Conservation (phyloP, 2,113 vertebrate genomes). For the Phyllostomus hastatus region DNA sequence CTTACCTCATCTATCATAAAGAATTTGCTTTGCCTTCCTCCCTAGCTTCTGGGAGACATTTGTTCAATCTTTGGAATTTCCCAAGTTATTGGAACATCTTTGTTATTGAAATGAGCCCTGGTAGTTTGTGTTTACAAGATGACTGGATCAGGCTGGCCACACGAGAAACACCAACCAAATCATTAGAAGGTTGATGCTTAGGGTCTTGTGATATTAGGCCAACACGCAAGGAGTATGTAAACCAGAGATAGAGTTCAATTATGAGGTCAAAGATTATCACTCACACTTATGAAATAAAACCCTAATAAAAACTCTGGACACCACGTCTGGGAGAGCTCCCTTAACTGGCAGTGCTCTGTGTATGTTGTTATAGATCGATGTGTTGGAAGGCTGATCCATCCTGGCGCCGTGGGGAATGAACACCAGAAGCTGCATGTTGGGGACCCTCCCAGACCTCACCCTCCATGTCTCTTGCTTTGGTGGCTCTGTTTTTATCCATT, state of each 20-base stretch:
- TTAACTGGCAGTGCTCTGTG: not conserved
- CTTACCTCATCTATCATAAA: not conserved
- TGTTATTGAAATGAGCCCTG: not conserved
- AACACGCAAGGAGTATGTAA: not conserved
- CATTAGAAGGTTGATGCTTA: not conserved
- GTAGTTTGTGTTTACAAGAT: not conserved
- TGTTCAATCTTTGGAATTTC: not conserved
- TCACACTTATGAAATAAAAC: not conserved
- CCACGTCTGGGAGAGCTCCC: not conserved
- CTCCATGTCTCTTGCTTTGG: not conserved
- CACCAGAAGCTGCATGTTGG: not conserved
- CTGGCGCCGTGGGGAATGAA: not conserved
- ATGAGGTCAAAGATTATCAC: not conserved
- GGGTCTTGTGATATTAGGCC: not conserved
- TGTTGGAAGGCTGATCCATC: not conserved
- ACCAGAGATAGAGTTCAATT: not conserved
- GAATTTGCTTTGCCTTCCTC: not conserved
- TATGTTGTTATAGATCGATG: not conserved
- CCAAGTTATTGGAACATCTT: not conserved
- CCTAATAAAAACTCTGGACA: not conserved
- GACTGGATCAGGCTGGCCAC: not conserved
- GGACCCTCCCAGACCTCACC: not conserved
- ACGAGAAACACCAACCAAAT: not conserved
- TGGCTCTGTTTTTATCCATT: not conserved
- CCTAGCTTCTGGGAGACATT: not conserved